Base-by-base conservation (phyloP, 1,140 invertebrate species). In the Holcopasites calliopsidis region DNA sequence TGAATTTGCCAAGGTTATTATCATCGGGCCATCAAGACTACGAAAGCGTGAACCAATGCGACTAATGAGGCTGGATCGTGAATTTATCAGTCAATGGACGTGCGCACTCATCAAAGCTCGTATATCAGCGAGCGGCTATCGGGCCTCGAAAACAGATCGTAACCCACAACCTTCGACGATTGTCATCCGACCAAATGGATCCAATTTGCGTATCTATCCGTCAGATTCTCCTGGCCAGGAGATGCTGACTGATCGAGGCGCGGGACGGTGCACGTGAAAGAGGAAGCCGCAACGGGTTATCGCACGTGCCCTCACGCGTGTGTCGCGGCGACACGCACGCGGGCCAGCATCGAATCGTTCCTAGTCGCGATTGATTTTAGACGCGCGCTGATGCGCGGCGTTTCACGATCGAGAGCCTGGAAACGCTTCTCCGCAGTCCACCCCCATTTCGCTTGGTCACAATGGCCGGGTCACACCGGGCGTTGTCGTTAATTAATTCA, bases 401-500 rank as follows among this genome's bases (percentile, higher is more conserved):
- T 65, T 55, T 42, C 68, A 28, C 61, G 18, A 65, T 38, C 40
- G 58, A 64, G 64, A 73, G 49, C 31, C 23, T 18, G 23, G 50
- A 76, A 60, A 65, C 62, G 28, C 16, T 50, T 16, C 55, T 50
- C 49, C 47, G 5, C 28, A 26, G 16, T 0, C n/a, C 31, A 13
- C 3, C 35, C 58, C 38, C 47, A 57, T 44, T 66, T 35, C 58
- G 33, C 74, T 55, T 47, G 71, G 68, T 64, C 73, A 87, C 85
- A 88, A 87, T 88, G 69, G 79, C 54, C 52, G 40, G 52, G 60
- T 76, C 70, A 77, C 77, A 68, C 72, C 75, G 79, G 71, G 85
- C 80, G 87, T 86, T 87, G 84, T 87, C 85, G 82, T 87, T 89
- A 89, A 90, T 90, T 90, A 89, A 90, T 90, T 88, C 83, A 79